A percentile compares a stretch with the other conserved stretches of the same genome.
Evolutionary conservation across 2,797 vertebrate species (phyloP).

Genomic region (Carduelis carduelis): DNA sequence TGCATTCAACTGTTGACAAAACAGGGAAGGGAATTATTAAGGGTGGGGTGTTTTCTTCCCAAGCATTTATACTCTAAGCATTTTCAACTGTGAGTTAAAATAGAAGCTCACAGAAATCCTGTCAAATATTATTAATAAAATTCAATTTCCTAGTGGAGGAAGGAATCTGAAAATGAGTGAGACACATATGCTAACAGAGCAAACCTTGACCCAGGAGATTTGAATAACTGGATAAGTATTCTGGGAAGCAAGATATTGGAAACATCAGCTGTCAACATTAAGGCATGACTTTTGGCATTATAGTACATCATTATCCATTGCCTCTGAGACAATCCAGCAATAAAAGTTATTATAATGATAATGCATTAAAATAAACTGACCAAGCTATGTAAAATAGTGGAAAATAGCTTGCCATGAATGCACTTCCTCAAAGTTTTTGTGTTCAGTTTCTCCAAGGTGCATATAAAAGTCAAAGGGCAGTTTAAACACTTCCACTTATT

Average conservation of each 20-base stretch:
- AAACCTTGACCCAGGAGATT: neutral
- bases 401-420: neutral
- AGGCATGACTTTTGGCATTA: neutral
- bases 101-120: neutral
- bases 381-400: neutral
- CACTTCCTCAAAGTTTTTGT: neutral
- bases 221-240: neutral
- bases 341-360: neutral
- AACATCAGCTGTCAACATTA: neutral
- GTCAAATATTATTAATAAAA: neutral
- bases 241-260: neutral
- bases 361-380: neutral
- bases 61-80: neutral
- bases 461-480: neutral
- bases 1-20: neutral
- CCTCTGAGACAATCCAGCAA: neutral
- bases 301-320: neutral
- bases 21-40: neutral
- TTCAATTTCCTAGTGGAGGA: neutral
- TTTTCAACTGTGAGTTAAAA: neutral
- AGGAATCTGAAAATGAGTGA: neutral
- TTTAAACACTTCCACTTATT: neutral
- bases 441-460: neutral
- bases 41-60: accelerated
- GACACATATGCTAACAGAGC: neutral